A percentile compares a stretch with the other conserved stretches of the same genome.
Evolutionary conservation across 1,140 invertebrate genomes (phyloP).

Genomic region (Scylla paramamosain): DNA sequence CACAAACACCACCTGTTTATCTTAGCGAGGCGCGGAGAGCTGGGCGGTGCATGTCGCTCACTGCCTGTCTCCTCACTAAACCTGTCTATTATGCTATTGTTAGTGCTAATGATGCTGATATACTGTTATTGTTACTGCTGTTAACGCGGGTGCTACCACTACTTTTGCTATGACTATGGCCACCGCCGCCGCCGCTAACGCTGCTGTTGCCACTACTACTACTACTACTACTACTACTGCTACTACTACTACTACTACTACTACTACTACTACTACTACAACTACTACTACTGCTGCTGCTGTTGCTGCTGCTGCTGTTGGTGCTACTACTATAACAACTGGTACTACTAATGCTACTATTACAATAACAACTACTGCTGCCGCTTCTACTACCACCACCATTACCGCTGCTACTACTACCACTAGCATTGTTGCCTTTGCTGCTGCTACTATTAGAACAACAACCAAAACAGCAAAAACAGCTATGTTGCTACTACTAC

Average conservation of each 20-base stretch:
- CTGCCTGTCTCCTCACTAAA: background rate
- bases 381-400: background rate
- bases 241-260: conserved; percentile 13
- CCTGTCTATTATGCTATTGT: background rate
- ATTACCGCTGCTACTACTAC: no score
- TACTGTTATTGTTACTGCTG: background rate
- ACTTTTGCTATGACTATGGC: background rate
- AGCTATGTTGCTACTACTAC: background rate
- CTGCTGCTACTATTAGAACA: no score
- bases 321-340: background rate
- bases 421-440: no score
- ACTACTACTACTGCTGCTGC: no score
- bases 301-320: no score
- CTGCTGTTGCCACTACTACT: background rate
- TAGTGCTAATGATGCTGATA: background rate
- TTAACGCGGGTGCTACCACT: background rate
- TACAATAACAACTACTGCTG: background rate
- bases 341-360: background rate
- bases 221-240: background rate
- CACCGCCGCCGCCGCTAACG: background rate
- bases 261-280: background rate
- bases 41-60: background rate
- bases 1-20: conserved; percentile 48
- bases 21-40: background rate
- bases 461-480: background rate